phyloP scores from a whole-genome alignment of 2,113 vertebrate genomes.

The Myiozetetes cayanensis region DNA sequence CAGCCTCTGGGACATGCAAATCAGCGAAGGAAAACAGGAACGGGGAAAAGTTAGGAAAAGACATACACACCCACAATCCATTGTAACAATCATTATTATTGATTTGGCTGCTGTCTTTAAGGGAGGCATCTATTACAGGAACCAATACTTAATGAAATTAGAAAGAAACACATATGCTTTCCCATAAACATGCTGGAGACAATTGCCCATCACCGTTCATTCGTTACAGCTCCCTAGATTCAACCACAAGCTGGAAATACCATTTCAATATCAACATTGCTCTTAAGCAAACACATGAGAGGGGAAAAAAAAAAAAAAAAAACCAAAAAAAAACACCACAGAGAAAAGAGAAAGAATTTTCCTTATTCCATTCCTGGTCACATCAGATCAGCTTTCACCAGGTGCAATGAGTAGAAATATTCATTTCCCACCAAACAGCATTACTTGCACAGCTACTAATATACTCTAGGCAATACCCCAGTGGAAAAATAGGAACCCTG shows the following conservation, averaged over 20 bases:
- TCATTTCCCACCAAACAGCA: background rate
- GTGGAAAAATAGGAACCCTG: background rate
- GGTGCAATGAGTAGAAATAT: background rate
- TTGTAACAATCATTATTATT: constrained; percentile 70
- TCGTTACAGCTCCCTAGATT: constrained; percentile 57
- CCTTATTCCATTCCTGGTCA: background rate
- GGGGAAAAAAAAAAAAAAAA: background rate
- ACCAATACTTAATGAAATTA: constrained; percentile 63
- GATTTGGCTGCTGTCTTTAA: constrained; percentile 68
- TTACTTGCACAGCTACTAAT: background rate
- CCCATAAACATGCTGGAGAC: constrained; percentile 61
- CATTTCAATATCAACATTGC: constrained; percentile 30
- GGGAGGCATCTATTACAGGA: constrained; percentile 69
- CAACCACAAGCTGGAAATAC: constrained; percentile 57
- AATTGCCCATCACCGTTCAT: constrained; percentile 51
- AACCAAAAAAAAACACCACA: too few species aligned
- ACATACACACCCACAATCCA: constrained; percentile 14
- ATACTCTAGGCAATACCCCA: background rate
- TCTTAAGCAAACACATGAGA: constrained; percentile 13
- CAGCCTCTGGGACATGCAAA: background rate
- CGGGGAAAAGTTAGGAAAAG: background rate
- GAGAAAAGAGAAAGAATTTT: rapidly evolving
- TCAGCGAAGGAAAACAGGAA: background rate
- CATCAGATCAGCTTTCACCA: background rate
- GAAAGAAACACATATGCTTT: constrained; percentile 45